Evolutionary conservation across 37 sponge, comb jelly and placozoan species (phyloP).

Genomic region (Corticium candelabrum): DNA sequence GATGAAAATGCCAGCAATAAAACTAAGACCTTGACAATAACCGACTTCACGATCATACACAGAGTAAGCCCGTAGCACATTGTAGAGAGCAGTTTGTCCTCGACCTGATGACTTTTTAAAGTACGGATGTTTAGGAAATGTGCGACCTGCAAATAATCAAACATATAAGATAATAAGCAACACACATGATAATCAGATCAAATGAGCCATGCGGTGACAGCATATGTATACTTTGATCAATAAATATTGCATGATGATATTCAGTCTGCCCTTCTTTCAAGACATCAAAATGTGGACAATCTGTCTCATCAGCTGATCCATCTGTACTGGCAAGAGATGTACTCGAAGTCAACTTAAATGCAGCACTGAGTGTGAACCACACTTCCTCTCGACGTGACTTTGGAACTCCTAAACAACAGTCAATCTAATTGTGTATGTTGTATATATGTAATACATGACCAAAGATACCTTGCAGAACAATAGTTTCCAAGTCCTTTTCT

Average conservation of each 20-base stretch:
- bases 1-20: conserved; percentile 76
- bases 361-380: conserved; percentile 37
- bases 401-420: conserved; percentile 42
- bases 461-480: too few relatives aligned
- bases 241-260: conserved; percentile 38
- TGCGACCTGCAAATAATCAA: too few relatives aligned
- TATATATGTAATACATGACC: too few relatives aligned
- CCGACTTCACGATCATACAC: conserved; percentile 75
- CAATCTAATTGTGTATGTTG: too few relatives aligned
- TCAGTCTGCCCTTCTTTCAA: conserved; percentile 26
- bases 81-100: conserved; percentile 49
- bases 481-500: too few relatives aligned
- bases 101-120: conserved; percentile 28
- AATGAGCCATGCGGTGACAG: neutral
- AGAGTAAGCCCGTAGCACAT: conserved; percentile 73
- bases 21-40: conserved; percentile 93
- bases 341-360: too few relatives aligned
- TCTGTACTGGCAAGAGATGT: too few relatives aligned
- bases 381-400: conserved; percentile 41
- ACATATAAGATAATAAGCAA: too few relatives aligned
- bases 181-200: neutral
- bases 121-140: conserved; percentile 82
- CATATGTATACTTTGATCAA: conserved; percentile 45
- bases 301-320: neutral
- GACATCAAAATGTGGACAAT: conserved; percentile 2